A percentile compares a stretch with the other conserved stretches of the same genome.
phyloP scores from a whole-genome alignment of 2,797 vertebrate species.

The Parambassis ranga region DNA sequence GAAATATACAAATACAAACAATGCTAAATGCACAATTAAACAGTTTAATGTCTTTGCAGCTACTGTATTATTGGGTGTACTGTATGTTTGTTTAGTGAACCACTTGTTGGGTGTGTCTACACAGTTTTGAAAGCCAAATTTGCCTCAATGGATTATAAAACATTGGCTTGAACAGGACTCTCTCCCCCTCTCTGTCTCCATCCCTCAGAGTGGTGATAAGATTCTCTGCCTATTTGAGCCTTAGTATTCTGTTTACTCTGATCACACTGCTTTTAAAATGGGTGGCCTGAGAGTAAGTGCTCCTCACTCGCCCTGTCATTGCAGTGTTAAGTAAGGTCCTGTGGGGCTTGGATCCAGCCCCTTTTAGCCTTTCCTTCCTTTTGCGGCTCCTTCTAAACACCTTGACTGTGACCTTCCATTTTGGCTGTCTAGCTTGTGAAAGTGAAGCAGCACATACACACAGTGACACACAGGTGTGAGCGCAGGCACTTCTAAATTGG shows the following conservation, averaged over 20 bases:
- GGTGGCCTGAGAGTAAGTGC: constrained; percentile 49
- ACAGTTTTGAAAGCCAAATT: neutral
- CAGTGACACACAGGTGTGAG: neutral
- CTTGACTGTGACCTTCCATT: constrained; percentile 51
- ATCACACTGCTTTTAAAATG: constrained; percentile 53
- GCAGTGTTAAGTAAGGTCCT: constrained; percentile 46
- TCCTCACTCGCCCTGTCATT: constrained; percentile 40
- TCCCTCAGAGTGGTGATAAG: constrained; percentile 35
- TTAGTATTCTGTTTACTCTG: constrained; percentile 36
- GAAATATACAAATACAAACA: neutral
- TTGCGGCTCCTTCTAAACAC: constrained; percentile 18
- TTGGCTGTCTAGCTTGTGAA: constrained; percentile 30
- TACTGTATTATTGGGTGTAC: neutral
- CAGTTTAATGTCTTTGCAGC: neutral
- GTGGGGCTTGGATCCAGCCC: constrained; percentile 24
- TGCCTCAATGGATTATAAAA: constrained; percentile 8
- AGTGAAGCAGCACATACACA: neutral
- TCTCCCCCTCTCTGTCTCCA: neutral
- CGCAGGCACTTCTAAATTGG: constrained; percentile 16
- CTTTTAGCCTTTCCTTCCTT: constrained; percentile 23
- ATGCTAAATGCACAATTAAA: neutral
- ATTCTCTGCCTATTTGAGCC: constrained; percentile 42
- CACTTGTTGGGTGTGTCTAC: neutral
- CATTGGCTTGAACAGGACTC: constrained; percentile 3
- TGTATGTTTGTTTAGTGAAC: neutral